A percentile compares a stretch with the other conserved stretches of the same genome.
Conservation (phyloP, 2,113 vertebrate genomes). For the Trinectes maculatus region DNA sequence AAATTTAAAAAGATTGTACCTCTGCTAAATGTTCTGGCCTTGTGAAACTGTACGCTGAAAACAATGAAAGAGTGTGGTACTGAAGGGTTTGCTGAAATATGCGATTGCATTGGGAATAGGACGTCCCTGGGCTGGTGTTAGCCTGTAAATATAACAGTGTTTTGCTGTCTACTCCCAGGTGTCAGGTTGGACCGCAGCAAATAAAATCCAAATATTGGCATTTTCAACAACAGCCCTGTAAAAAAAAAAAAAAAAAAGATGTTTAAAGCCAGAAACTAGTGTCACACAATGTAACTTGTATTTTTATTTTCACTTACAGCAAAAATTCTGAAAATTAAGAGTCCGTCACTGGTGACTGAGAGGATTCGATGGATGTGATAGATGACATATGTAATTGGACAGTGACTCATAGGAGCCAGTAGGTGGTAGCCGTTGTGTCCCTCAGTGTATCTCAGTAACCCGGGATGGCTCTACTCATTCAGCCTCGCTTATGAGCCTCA, state of each 20-base stretch:
- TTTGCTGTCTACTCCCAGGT: background rate
- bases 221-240: background rate
- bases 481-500: conserved; percentile 27
- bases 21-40: background rate
- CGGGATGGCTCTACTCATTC: conserved; percentile 10
- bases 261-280: background rate
- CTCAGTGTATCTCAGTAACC: conserved; percentile 15
- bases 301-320: background rate
- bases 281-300: too few species aligned
- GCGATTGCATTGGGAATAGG: background rate
- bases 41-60: background rate
- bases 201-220: conserved; percentile 23
- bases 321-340: too few species aligned
- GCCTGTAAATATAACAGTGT: background rate
- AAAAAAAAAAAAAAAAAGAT: conserved; percentile 1
- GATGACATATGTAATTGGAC: conserved; percentile 34
- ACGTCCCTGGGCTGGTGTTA: background rate
- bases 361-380: conserved; percentile 35
- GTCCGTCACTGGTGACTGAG: conserved; percentile 29
- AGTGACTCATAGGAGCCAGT: conserved; percentile 21
- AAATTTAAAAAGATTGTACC: background rate
- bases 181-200: conserved; percentile 7
- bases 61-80: too few species aligned
- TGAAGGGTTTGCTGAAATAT: background rate
- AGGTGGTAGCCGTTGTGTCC: conserved; percentile 11